Percentiles rank a stretch among this genome's conserved stretches.
phyloP scores from a whole-genome alignment of 2,113 vertebrate species.

The Cyanoliseus patagonus region DNA sequence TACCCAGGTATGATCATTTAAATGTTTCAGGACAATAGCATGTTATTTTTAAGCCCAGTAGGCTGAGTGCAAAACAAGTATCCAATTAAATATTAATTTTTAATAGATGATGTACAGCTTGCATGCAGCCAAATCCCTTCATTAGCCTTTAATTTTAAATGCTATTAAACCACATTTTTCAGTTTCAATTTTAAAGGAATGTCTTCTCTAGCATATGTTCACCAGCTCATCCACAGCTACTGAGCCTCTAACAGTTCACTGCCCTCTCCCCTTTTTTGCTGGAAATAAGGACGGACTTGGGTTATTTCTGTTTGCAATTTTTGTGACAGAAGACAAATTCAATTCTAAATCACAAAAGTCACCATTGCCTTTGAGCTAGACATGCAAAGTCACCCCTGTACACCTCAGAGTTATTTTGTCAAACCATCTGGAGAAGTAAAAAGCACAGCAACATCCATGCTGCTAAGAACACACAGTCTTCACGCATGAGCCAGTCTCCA shows the following conservation, averaged over 20 bases:
- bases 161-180: neutral
- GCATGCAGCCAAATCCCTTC: neutral
- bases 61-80: slow-evolving; percentile 9
- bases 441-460: neutral
- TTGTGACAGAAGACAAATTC: neutral
- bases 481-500: neutral
- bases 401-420: neutral
- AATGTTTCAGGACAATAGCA: neutral
- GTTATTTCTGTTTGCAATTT: neutral
- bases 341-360: neutral
- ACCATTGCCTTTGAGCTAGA: neutral
- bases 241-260: neutral
- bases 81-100: neutral
- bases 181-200: neutral
- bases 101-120: neutral
- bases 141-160: neutral
- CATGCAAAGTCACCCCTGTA: neutral
- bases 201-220: neutral
- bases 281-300: neutral
- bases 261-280: neutral
- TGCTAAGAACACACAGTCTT: neutral
- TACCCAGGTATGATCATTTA: neutral
- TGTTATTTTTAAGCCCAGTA: neutral
- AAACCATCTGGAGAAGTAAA: neutral
- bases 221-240: neutral